Evolutionary conservation across 2,797 vertebrate species (phyloP).

Genomic region (Rhinatrema bivittatum): DNA sequence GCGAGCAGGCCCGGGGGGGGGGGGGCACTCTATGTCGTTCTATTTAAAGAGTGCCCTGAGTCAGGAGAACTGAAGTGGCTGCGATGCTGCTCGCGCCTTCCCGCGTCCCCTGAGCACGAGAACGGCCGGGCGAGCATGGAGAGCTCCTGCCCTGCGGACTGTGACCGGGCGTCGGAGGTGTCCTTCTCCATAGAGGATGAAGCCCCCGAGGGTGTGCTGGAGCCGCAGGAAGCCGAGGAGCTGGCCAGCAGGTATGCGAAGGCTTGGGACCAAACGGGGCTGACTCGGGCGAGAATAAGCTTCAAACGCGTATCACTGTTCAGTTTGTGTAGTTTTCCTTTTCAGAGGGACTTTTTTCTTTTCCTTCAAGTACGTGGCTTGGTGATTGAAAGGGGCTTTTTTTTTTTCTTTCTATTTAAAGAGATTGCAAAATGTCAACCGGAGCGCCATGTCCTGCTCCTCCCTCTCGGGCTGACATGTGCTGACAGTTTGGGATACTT

Average conservation of each 20-base stretch:
- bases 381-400: slow-evolving; percentile 19
- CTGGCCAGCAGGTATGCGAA: slow-evolving; percentile 73
- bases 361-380: background rate
- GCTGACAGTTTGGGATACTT: slow-evolving; percentile 26
- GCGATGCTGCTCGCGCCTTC: slow-evolving; percentile 69
- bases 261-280: no score
- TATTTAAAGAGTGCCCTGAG: slow-evolving; percentile 86
- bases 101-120: slow-evolving; percentile 47
- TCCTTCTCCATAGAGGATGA: slow-evolving; percentile 46
- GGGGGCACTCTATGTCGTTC: slow-evolving; percentile 36
- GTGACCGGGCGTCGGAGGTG: slow-evolving; percentile 53
- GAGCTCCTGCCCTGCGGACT: slow-evolving; percentile 46
- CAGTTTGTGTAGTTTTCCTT: background rate
- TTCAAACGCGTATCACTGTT: slow-evolving; percentile 9
- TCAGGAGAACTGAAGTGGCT: slow-evolving; percentile 70
- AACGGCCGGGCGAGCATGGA: slow-evolving; percentile 46
- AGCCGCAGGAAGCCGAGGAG: slow-evolving; percentile 65
- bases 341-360: no score
- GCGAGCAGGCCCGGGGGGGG: slow-evolving; percentile 1
- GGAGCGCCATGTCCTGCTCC: slow-evolving; percentile 31
- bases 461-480: slow-evolving; percentile 15
- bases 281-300: background rate
- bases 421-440: slow-evolving; percentile 29
- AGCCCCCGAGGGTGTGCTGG: slow-evolving; percentile 39
- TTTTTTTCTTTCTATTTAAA: slow-evolving; percentile 52